Evolutionary conservation across 2,888 invertebrate species (phyloP), one percentile per base, ranked within the genome.

Genomic region (Cosmia pyralina): DNA sequence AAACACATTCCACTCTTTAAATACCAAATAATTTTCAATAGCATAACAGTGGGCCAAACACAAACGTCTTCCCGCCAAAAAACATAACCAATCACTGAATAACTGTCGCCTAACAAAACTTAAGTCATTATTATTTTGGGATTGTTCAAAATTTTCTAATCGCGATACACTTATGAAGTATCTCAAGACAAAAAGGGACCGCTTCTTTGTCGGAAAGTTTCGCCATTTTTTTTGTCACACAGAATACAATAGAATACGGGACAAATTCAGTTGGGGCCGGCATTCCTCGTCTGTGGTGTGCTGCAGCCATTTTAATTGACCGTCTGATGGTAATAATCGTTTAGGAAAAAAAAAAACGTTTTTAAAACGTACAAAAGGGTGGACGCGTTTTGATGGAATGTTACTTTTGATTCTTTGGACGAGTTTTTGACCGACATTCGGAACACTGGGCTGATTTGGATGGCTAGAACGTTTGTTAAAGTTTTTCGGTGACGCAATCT

Each of bases 251-350:
- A 94, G 92, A 62, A 83, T 87, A 82, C 76, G 85, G 92, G 93
- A 94, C 94, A 94, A 95, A 95, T 95, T 95, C 93, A 90, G 93
- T 88, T 90, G 88, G 90, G 88, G 89, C 83, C 87, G 75, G 88
- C 91, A 95, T 95, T 95, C 95, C 89, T 83, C 75, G 84, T 83
- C 87, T 76, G 83, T 94, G 94, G 95, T 95, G 95, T 95, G 95
- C 93, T 93, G 89, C 89, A 95, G 91, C 92, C 91, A 95, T 95
- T 95, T 95, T 95, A 95, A 95, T 95, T 95, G 95, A 95, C 93
- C 91, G 86, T 83, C 89, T 87, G 88, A 86, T 88, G 86, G 89
- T 90, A 91, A 92, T 94, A 90, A 93, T 92, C 90, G 89, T 83
- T 82, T 83, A 79, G 84, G 87, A 92, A 92, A 93, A 92, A 89